A percentile compares a stretch with the other conserved stretches of the same genome.
phyloP scores from a whole-genome alignment of 2,797 vertebrate species.

The Taenioides sp. region DNA sequence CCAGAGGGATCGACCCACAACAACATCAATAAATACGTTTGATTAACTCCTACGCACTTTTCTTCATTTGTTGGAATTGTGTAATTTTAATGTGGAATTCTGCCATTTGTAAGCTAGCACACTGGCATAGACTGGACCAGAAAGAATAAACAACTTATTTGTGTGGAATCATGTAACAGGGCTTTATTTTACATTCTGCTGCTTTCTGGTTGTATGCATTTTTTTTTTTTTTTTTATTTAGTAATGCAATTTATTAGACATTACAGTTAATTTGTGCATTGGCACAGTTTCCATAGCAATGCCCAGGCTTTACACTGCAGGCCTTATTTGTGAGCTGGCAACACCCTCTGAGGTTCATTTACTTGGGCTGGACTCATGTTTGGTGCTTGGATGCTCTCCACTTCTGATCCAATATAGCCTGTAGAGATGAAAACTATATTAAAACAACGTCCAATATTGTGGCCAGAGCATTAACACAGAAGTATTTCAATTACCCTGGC shows the following conservation, averaged over 20 bases:
- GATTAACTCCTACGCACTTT: constrained; percentile 19
- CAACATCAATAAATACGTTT: constrained; percentile 18
- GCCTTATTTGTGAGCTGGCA: constrained; percentile 62
- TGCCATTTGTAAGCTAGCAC: background rate
- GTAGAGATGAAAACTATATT: constrained; percentile 40
- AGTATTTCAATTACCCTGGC: constrained; percentile 18
- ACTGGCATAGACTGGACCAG: background rate
- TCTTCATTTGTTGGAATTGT: background rate
- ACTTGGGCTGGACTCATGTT: constrained; percentile 56
- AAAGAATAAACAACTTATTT: background rate
- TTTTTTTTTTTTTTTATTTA: constrained; percentile 42
- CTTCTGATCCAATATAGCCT: constrained; percentile 43
- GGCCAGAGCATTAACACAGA: constrained; percentile 42
- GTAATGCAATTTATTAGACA: constrained; percentile 54
- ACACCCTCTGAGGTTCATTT: constrained; percentile 56
- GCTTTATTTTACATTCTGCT: constrained; percentile 19
- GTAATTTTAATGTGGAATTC: background rate
- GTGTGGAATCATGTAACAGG: background rate
- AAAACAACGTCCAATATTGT: constrained; percentile 50
- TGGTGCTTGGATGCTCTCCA: constrained; percentile 53
- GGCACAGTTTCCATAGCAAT: constrained; percentile 66
- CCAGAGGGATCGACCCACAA: constrained; percentile 10
- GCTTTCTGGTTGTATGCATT: constrained; percentile 33
- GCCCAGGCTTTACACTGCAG: constrained; percentile 51
- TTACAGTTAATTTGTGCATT: constrained; percentile 66